Percentiles rank a stretch among this genome's conserved stretches.
These are phyloP conservation scores for Cantharis rustica DNA, from an alignment of 2,888 invertebrate genomes.

Conservation along the genomic window DNA sequence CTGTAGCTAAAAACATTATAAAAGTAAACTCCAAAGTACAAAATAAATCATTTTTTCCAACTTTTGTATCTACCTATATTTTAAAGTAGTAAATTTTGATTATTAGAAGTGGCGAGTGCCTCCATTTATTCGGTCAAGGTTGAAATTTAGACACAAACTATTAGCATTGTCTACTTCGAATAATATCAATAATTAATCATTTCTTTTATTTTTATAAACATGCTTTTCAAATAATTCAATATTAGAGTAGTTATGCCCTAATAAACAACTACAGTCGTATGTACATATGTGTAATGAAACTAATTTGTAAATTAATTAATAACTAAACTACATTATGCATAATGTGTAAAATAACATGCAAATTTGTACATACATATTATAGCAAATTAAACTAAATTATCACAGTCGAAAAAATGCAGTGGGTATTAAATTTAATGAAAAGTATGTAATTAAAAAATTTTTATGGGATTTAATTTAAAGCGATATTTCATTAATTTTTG, in stretches of 20 bases:
- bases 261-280: background rate
- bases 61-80: too few relatives aligned
- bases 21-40: too few relatives aligned
- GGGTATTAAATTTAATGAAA: background rate
- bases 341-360: background rate
- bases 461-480: too few relatives aligned
- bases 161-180: background rate
- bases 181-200: background rate
- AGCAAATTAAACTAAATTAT: background rate
- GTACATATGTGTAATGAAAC: background rate
- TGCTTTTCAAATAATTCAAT: background rate
- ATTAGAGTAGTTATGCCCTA: background rate
- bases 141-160: too few relatives aligned
- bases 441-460: too few relatives aligned
- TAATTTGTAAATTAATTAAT: background rate
- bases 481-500: too few relatives aligned
- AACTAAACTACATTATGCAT: background rate
- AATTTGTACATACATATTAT: background rate
- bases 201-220: background rate
- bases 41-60: too few relatives aligned
- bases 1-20: too few relatives aligned
- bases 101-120: too few relatives aligned
- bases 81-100: too few relatives aligned
- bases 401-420: background rate
- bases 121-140: too few relatives aligned